These are phyloP conservation scores for Ameiurus melas DNA, from an alignment of 2,113 vertebrate species.

Conservation along the genomic window DNA sequence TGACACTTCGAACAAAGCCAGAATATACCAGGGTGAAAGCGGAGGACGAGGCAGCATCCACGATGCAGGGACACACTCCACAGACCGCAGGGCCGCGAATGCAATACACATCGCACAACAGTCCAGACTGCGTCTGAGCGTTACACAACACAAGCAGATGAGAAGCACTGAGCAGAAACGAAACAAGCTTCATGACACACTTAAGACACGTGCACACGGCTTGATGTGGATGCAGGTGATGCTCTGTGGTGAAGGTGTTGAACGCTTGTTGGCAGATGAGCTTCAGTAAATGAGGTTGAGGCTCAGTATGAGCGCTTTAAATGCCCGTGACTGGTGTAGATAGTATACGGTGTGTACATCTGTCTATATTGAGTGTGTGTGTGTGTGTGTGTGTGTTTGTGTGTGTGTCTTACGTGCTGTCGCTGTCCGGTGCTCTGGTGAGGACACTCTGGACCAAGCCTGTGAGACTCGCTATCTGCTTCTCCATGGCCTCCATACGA, in stretches of 20 bases:
- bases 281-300: neutral
- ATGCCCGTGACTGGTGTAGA: neutral
- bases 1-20: neutral
- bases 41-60: neutral
- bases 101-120: constrained; percentile 1
- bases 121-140: constrained; percentile 15
- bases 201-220: neutral
- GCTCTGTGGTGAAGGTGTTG: neutral
- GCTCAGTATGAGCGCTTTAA: constrained; percentile 14
- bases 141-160: constrained; percentile 21
- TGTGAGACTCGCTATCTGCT: constrained; percentile 97
- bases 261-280: constrained; percentile 1
- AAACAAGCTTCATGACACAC: constrained; percentile 24
- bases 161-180: neutral
- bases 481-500: constrained; percentile 99
- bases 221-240: constrained; percentile 7
- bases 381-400: constrained; percentile 30
- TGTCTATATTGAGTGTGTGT: constrained; percentile 32
- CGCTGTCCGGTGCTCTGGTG: constrained; percentile 88
- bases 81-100: constrained; percentile 14
- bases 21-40: constrained; percentile 18
- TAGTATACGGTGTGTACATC: neutral
- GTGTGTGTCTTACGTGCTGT: constrained; percentile 82
- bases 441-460: constrained; percentile 95
- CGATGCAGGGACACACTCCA: constrained; percentile 24